Evolutionary conservation across 1,140 invertebrate species (phyloP).

Genomic region (Himalopsyche phryganea): DNA sequence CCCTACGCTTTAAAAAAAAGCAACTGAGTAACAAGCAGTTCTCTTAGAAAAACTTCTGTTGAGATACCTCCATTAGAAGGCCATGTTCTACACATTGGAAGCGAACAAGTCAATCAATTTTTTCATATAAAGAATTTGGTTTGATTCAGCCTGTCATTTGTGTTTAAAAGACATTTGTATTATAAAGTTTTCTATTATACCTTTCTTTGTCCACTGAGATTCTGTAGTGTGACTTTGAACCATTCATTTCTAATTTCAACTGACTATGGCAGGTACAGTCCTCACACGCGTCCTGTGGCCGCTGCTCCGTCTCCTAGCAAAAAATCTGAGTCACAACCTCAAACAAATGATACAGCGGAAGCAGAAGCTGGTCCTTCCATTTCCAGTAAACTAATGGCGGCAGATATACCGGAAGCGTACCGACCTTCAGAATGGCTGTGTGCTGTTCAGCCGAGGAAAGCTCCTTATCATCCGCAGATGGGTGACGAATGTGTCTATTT

Average conservation of each 20-base stretch:
- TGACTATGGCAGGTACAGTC: conserved; percentile 23
- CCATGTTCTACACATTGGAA: no score
- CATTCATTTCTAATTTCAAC: neutral
- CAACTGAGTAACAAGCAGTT: no score
- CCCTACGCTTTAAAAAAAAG: no score
- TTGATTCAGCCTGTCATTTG: no score
- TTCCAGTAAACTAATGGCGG: conserved; percentile 36
- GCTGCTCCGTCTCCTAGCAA: conserved; percentile 22
- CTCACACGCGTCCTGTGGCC: conserved; percentile 40
- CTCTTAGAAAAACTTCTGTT: no score
- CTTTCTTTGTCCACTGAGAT: neutral
- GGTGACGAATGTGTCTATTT: conserved; percentile 95
- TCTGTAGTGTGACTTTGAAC: neutral
- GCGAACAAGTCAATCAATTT: no score
- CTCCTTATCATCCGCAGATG: conserved; percentile 98
- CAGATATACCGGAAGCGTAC: conserved; percentile 74
- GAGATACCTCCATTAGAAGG: no score
- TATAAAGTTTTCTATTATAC: neutral
- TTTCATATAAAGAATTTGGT: no score
- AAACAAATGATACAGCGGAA: no score
- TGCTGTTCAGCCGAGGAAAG: conserved; percentile 84
- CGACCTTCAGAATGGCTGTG: conserved; percentile 92
- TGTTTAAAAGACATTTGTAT: conserved; percentile 3
- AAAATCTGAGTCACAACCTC: no score
- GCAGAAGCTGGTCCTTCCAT: conserved; percentile 36